phyloP scores from a whole-genome alignment of 2,797 vertebrate genomes.

The Rhynchonycteris naso region DNA sequence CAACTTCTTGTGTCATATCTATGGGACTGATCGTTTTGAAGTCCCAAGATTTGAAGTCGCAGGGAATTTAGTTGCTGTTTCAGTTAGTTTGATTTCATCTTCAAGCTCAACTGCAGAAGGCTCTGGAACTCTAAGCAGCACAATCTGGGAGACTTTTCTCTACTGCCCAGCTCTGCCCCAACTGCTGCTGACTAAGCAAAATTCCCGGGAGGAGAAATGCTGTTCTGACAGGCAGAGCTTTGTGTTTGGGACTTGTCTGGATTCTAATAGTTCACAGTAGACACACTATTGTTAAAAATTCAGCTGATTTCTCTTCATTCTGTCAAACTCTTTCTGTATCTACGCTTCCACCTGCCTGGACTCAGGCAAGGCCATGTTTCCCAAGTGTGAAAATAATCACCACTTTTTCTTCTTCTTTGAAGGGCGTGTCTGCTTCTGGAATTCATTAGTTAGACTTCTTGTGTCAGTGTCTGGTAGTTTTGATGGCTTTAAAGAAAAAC shows the following conservation, averaged over 20 bases:
- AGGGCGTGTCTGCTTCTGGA: not conserved
- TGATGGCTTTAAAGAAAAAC: constrained; percentile 14
- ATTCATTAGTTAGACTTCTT: constrained; percentile 10
- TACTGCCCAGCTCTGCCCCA: not conserved
- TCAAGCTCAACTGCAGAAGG: not conserved
- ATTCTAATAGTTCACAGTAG: not conserved
- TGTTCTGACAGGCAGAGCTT: constrained; percentile 17
- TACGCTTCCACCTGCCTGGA: not conserved
- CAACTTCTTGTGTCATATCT: not conserved
- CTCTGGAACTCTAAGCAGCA: not conserved
- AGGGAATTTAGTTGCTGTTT: not conserved
- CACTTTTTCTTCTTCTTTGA: not conserved
- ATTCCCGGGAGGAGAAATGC: not conserved
- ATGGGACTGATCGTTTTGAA: not conserved
- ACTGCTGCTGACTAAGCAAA: not conserved
- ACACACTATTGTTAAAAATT: not conserved
- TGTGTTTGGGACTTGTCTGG: constrained; percentile 25
- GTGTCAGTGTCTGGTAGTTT: not conserved
- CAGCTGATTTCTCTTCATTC: constrained; percentile 35
- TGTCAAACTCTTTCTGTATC: not conserved
- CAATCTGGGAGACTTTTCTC: not conserved
- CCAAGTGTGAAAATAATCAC: not conserved
- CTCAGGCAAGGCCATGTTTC: not conserved
- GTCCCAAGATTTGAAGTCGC: not conserved
- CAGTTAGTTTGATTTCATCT: constrained; percentile 14